Conservation (phyloP, 2,113 vertebrate genomes). For the Nothobranchius furzeri region DNA sequence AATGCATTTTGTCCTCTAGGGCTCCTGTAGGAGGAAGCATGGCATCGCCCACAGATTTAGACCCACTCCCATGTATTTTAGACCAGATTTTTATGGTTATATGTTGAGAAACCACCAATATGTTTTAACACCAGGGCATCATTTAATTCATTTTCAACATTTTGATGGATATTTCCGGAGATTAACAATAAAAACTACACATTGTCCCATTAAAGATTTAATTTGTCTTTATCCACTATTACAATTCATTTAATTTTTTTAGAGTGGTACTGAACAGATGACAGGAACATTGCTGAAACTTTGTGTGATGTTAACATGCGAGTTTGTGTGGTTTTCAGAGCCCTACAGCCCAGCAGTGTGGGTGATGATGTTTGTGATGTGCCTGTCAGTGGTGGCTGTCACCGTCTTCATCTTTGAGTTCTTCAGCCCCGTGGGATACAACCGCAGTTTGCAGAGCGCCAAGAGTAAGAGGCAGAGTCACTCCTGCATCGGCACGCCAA, state of each 20-base stretch:
- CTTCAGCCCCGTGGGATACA: conserved; percentile 92
- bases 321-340: conserved; percentile 73
- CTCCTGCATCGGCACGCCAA: conserved; percentile 36
- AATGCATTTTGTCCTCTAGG: no score
- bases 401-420: conserved; percentile 93
- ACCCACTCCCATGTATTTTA: no score
- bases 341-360: conserved; percentile 94
- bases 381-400: conserved; percentile 92
- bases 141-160: no score
- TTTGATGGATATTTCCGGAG: no score
- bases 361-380: conserved; percentile 99
- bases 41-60: no score
- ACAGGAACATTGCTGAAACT: conserved; percentile 21
- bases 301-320: conserved; percentile 4
- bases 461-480: conserved; percentile 82
- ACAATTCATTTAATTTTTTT: background rate
- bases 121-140: no score
- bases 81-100: no score
- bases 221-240: background rate
- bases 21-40: no score
- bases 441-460: conserved; percentile 85
- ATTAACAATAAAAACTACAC: no score
- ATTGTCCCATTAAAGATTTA: background rate
- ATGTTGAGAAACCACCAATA: no score
- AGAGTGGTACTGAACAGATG: background rate